Conservation (phyloP, 2,113 vertebrate species). For the Felis catus region F.catus_Fca126_mat1.0 CM031418.1:140120501-140121000, state of each 20-base stretch:
- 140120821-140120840: rapidly evolving
- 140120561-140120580: not conserved
- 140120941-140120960: not conserved
- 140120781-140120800: rapidly evolving
- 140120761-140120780: rapidly evolving
- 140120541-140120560: not conserved
- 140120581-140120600: not conserved
- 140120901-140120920: rapidly evolving
- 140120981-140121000: not conserved
- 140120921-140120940: not conserved
- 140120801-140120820: rapidly evolving
- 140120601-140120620: not conserved
- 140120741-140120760: rapidly evolving
- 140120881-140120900: too few species aligned
- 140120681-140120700: rapidly evolving
- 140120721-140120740: rapidly evolving
- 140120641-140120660: not conserved
- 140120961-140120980: not conserved
- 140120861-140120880: not conserved
- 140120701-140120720: rapidly evolving
- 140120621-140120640: rapidly evolving
- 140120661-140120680: not conserved
- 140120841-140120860: rapidly evolving
- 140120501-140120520: not conserved
- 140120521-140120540: not conserved